These are phyloP conservation scores for Chaunax sp. DNA, from an alignment of 2,797 vertebrate species.

Conservation along the genomic window DNA sequence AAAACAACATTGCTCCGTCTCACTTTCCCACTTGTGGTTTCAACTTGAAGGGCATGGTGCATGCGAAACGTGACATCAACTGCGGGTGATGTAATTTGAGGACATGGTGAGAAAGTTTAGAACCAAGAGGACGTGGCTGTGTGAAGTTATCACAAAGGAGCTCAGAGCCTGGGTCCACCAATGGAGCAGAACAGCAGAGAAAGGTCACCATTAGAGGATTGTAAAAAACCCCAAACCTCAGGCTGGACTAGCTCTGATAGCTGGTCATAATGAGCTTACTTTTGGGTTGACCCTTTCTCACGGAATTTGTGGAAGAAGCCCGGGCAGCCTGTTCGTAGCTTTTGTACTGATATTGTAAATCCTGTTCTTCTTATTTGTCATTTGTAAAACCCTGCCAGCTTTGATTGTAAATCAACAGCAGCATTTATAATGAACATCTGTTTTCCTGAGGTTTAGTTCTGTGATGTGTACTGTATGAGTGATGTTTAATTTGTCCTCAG, in stretches of 20 bases:
- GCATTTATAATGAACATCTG: slow-evolving; percentile 57
- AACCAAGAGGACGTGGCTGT: slow-evolving; percentile 22
- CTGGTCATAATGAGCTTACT: slow-evolving; percentile 69
- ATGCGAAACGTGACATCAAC: slow-evolving; percentile 62
- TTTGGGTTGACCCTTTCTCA: slow-evolving; percentile 48
- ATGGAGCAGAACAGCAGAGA: slow-evolving; percentile 58
- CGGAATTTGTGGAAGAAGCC: slow-evolving; percentile 35
- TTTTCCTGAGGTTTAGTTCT: slow-evolving; percentile 56
- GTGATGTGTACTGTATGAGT: slow-evolving; percentile 37
- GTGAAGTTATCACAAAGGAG: slow-evolving; percentile 59
- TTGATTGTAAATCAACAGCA: slow-evolving; percentile 52
- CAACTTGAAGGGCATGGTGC: slow-evolving; percentile 64
- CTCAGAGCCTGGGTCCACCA: slow-evolving; percentile 78
- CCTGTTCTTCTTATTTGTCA: slow-evolving; percentile 46
- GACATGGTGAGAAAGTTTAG: slow-evolving; percentile 70
- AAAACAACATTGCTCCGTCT: slow-evolving; percentile 26
- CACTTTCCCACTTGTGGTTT: slow-evolving; percentile 43
- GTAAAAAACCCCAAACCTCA: slow-evolving; percentile 75
- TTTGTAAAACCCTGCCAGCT: slow-evolving; percentile 50
- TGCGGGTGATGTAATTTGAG: slow-evolving; percentile 71
- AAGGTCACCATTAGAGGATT: slow-evolving; percentile 76
- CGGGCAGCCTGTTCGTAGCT: slow-evolving; percentile 21
- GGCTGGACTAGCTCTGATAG: slow-evolving; percentile 60
- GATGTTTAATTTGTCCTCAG: slow-evolving; percentile 58
- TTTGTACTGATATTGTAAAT: slow-evolving; percentile 43